These are phyloP conservation scores for Mizuhopecten yessoensis DNA, from an alignment of 1,140 invertebrate species.

Conservation along the genomic window DNA sequence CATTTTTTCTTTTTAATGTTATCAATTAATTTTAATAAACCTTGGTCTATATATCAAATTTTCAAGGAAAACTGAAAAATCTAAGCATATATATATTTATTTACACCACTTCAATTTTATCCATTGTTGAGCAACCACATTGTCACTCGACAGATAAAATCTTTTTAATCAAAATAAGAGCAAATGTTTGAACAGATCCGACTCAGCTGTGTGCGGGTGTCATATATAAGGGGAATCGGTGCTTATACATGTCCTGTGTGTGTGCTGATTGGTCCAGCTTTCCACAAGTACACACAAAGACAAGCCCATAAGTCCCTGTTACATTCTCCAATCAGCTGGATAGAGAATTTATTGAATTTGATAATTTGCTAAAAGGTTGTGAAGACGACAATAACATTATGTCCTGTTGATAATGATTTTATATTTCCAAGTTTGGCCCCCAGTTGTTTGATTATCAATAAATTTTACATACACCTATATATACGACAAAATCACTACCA, in stretches of 20 bases:
- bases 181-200: neutral
- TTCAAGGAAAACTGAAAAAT: neutral
- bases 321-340: neutral
- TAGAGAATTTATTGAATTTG: slow-evolving; percentile 2
- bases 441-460: too few species aligned
- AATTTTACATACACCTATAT: too few species aligned
- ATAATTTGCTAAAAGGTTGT: neutral
- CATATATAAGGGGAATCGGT: neutral
- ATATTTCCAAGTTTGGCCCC: too few species aligned
- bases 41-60: too few species aligned
- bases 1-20: neutral
- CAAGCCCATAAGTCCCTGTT: neutral
- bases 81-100: neutral
- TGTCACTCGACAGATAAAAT: neutral
- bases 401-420: neutral
- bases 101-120: neutral
- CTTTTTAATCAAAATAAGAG: neutral
- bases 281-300: neutral
- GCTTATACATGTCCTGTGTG: neutral
- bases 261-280: neutral
- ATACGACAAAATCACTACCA: too few species aligned
- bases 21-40: neutral
- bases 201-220: neutral
- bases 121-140: neutral
- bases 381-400: neutral